Conservation (phyloP, 2,797 vertebrate genomes). For the Synanceia verrucosa region DNA sequence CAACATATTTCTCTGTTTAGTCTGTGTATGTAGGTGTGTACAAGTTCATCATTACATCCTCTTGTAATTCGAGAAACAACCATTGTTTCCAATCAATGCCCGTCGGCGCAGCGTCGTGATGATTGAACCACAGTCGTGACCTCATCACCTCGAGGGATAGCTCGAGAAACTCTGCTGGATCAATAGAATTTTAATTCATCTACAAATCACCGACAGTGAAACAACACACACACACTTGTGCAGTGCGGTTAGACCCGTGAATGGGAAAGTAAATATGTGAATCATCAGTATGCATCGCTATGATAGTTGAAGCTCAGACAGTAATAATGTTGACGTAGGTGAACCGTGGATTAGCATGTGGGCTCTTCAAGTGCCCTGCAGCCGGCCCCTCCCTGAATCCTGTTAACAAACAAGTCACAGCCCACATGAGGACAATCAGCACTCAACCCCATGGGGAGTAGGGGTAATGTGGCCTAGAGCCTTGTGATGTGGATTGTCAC, state of each 20-base stretch:
- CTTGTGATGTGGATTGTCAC: conserved; percentile 67
- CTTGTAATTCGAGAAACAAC: conserved; percentile 29
- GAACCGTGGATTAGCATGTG: conserved; percentile 52
- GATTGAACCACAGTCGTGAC: conserved; percentile 58
- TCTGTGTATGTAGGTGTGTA: not conserved
- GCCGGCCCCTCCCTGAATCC: conserved; percentile 42
- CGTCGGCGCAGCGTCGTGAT: conserved; percentile 24
- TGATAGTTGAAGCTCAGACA: not conserved
- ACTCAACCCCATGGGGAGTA: conserved; percentile 35
- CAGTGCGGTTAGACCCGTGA: not conserved
- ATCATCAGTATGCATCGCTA: conserved; percentile 6
- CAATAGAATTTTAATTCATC: conserved; percentile 59
- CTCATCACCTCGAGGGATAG: conserved; percentile 48
- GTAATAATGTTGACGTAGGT: conserved; percentile 2
- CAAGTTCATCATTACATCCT: conserved; percentile 1
- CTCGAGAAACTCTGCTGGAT: conserved; percentile 53
- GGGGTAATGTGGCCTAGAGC: conserved; percentile 46
- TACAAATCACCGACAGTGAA: conserved; percentile 36
- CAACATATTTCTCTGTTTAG: conserved; percentile 1
- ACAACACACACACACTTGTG: not conserved
- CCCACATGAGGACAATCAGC: conserved; percentile 44
- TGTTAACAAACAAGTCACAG: conserved; percentile 52
- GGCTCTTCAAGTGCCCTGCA: conserved; percentile 32
- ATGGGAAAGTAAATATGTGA: conserved; percentile 27
- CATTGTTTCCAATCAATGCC: conserved; percentile 46